Evolutionary conservation across 2,888 invertebrate species (phyloP), one percentile per base, ranked within the genome.

Genomic region (Chalcosyrphus nemorum): DNA sequence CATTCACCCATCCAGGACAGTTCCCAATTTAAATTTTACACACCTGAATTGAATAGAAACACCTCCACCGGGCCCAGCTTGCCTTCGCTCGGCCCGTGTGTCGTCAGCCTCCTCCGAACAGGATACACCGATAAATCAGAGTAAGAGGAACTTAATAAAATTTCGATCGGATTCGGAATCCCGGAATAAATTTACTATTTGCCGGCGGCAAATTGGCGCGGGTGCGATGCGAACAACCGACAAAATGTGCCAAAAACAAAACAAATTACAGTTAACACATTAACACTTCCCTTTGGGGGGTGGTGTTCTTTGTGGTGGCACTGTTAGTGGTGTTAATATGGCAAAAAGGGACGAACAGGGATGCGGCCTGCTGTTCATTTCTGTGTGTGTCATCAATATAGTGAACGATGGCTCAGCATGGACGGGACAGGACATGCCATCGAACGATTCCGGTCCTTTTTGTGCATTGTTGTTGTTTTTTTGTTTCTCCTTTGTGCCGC

Each of bases 261-360:
- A 84, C 84, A 84, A 84, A 84, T 84, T 84, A 84, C 84, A 80
- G 74, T 74, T 72, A 78, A 78, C 74, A 70, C 80, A 80, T 84
- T 84, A 84, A 75, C 52, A 59, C 56, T 54, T 66, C 68, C 50
- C 2, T n/a, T 35, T 50, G 21, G 56, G 27, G 43, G 52, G 11
- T 65, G 24, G 17, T 7, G 45, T 4, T 15, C n/a, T n/a, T n/a
- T n/a, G 21, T 19, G 65, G 27, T 50, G 50, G 21, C 41, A 52
- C 24, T 56, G 45, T 47, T 65, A 45, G 71, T 72, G 66, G 71
- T 74, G 78, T 61, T 63, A 71, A 84, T 84, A 70, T 38, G 80
- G 74, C 57, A 24, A 84, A 24, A 84, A 75, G 52, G 80, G 80
- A 74, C 43, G 5, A 4, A 29, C n/a, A 19, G 27, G 4, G 27